Evolutionary conservation across 2,888 invertebrate species (phyloP).

Genomic region (Hypselothyrea guttata): DNA sequence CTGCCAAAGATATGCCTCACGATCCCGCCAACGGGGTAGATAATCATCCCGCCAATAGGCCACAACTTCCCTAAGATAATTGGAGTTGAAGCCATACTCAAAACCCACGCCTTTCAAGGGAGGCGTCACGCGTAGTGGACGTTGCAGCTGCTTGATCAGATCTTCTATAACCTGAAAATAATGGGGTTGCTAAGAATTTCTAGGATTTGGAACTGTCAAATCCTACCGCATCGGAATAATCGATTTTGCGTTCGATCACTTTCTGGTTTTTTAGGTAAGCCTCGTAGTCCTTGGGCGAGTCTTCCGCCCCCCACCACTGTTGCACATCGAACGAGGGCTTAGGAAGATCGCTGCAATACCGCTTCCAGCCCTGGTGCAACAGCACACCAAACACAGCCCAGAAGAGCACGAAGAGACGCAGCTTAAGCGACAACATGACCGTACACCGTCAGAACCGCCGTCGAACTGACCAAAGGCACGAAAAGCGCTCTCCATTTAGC

Average conservation of each 20-base stretch:
- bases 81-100: conserved; percentile 91
- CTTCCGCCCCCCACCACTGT: conserved; percentile 80
- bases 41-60: conserved; percentile 91
- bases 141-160: conserved; percentile 84
- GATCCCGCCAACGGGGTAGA: conserved; percentile 86
- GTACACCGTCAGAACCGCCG: conserved; percentile 13
- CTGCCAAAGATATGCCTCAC: conserved; percentile 88
- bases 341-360: conserved; percentile 52
- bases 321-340: conserved; percentile 62
- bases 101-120: conserved; percentile 87
- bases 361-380: conserved; percentile 54
- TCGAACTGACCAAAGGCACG: conserved; percentile 18
- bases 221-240: conserved; percentile 60
- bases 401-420: conserved; percentile 58
- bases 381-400: conserved; percentile 66
- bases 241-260: conserved; percentile 57
- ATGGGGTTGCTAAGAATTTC: no score
- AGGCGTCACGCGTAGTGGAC: conserved; percentile 81
- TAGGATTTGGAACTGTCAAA: conserved; percentile 1
- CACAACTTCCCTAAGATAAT: conserved; percentile 86
- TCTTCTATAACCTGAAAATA: conserved; percentile 84
- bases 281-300: conserved; percentile 64
- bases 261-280: conserved; percentile 70
- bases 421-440: conserved; percentile 47
- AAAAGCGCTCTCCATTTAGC: conserved; percentile 9